These are phyloP conservation scores for Oriolus oriolus DNA, from an alignment of 2,113 vertebrate species.

Conservation along the genomic window DNA sequence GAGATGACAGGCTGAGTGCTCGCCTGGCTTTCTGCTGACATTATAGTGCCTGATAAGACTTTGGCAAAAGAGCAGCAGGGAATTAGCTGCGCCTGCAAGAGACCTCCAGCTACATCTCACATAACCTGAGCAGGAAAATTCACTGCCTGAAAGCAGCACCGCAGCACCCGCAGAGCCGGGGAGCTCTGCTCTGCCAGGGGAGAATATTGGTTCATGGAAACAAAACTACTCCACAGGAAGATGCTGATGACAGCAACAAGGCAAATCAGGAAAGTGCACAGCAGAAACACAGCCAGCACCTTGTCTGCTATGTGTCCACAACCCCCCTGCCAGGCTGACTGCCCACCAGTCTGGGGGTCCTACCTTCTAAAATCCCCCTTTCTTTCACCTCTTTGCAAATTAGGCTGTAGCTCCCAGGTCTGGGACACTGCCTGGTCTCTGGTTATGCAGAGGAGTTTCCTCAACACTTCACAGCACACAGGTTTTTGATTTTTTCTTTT, in stretches of 20 bases:
- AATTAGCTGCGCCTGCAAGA: not conserved
- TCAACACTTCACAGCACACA: not conserved
- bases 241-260: not conserved
- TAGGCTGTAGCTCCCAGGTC: not conserved
- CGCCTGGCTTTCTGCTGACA: not conserved
- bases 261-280: accelerated
- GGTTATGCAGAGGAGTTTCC: not conserved
- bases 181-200: not conserved
- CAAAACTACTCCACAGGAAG: accelerated
- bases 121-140: not conserved
- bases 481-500: not conserved
- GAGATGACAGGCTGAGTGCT: not conserved
- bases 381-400: not conserved
- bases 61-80: not conserved
- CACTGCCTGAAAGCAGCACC: not conserved
- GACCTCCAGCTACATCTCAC: not conserved
- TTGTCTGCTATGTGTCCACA: not conserved
- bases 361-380: not conserved
- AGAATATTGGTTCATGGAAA: not conserved
- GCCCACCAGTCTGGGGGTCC: not conserved
- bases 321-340: not conserved
- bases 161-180: not conserved
- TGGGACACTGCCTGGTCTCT: not conserved
- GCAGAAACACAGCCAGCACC: not conserved
- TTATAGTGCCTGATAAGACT: not conserved